phyloP scores from a whole-genome alignment of 2,797 vertebrate species.

The Hozukius guyotensis region DNA sequence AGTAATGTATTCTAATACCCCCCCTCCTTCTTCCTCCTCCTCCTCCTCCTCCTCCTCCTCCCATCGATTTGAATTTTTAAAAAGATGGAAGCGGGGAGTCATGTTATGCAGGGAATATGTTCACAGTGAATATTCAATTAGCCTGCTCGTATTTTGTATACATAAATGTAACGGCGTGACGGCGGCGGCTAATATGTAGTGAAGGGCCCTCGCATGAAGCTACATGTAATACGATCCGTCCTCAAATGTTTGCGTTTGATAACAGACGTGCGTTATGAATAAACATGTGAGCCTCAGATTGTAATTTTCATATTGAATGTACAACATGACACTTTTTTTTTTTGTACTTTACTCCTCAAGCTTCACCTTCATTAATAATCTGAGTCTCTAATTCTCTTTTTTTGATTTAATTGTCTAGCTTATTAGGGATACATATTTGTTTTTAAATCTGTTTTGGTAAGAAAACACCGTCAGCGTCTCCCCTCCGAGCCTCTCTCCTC shows the following conservation, averaged over 20 bases:
- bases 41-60: constrained; percentile 63
- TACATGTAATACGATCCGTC: constrained; percentile 29
- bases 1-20: constrained; percentile 81
- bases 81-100: constrained; percentile 61
- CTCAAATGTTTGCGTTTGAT: constrained; percentile 48
- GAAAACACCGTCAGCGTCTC: neutral
- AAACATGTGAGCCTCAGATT: constrained; percentile 49
- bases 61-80: constrained; percentile 79
- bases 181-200: constrained; percentile 55
- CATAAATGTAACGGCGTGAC: constrained; percentile 49
- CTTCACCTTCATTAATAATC: neutral
- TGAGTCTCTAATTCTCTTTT: neutral
- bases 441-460: neutral
- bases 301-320: neutral
- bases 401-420: neutral
- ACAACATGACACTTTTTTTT: neutral
- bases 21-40: constrained; percentile 45
- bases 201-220: constrained; percentile 50
- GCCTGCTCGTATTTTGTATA: constrained; percentile 52
- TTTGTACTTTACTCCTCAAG: neutral
- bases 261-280: constrained; percentile 52
- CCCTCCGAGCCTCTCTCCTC: neutral
- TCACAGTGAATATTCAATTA: constrained; percentile 81
- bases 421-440: neutral
- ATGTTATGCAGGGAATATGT: constrained; percentile 77